Percentiles rank a stretch among this genome's conserved stretches.
These are phyloP conservation scores for Meloidogyne floridensis DNA, from an alignment of 1,140 invertebrate genomes.

Conservation along the genomic window DNA sequence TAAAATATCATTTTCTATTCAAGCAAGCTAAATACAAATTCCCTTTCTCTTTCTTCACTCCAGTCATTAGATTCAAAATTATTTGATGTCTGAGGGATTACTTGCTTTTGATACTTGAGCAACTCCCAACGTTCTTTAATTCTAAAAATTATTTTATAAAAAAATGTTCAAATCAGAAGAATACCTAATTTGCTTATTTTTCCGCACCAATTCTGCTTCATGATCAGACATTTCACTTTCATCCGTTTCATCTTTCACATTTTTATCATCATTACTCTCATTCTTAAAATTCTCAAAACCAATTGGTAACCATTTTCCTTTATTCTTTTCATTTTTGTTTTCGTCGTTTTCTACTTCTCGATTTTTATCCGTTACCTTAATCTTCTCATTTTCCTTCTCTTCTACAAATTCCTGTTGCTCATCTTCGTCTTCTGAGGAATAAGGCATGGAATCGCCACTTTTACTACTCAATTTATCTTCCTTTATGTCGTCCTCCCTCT, in stretches of 20 bases:
- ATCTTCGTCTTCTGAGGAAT: neutral
- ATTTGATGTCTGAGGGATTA: neutral
- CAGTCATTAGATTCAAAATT: neutral
- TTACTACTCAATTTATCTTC: no score
- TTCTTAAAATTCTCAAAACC: neutral
- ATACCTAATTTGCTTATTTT: conserved; percentile 27
- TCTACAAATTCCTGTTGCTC: neutral
- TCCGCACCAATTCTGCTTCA: conserved; percentile 17
- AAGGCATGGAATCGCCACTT: no score
- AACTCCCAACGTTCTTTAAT: conserved; percentile 28
- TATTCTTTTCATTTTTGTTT: neutral
- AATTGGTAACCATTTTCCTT: neutral
- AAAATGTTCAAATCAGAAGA: neutral
- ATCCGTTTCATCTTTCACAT: neutral
- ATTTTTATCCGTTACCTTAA: neutral
- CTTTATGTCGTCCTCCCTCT: neutral
- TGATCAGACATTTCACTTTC: conserved; percentile 25
- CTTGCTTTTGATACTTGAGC: conserved; percentile 16
- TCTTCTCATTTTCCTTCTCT: neutral
- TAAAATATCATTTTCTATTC: neutral
- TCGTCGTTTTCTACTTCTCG: neutral
- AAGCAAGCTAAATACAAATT: conserved; percentile 31
- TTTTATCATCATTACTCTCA: neutral
- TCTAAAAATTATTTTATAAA: conserved; percentile 6
- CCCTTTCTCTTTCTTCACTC: conserved; percentile 27